Evolutionary conservation across 2,797 vertebrate species (phyloP).

Genomic region (Acanthornis magna): DNA sequence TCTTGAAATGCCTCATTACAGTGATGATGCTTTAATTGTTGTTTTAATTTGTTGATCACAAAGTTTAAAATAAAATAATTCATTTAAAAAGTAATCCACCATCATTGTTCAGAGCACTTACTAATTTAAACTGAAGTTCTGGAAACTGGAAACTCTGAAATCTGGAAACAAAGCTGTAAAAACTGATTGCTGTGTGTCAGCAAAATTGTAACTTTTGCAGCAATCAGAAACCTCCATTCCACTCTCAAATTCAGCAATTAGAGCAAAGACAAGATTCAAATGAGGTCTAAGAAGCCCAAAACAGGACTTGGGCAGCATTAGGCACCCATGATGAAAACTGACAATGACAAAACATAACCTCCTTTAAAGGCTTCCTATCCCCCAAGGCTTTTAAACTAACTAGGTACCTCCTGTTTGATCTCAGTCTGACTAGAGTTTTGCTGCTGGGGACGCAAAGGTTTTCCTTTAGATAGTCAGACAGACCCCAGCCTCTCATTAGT

Average conservation of each 20-base stretch:
- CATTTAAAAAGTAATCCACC: neutral
- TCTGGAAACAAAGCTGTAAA: neutral
- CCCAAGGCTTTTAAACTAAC: slow-evolving; percentile 42
- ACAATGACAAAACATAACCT: slow-evolving; percentile 14
- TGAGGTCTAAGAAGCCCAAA: neutral
- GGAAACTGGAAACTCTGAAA: neutral
- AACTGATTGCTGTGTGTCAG: neutral
- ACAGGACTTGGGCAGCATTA: neutral
- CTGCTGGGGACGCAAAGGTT: slow-evolving; percentile 19
- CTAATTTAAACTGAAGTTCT: neutral
- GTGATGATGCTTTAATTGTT: neutral
- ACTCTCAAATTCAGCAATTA: neutral
- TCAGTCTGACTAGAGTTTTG: neutral
- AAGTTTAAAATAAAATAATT: neutral
- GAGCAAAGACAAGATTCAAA: neutral
- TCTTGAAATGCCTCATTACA: neutral
- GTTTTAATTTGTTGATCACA: neutral
- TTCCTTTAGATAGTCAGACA: neutral
- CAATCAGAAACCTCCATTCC: neutral
- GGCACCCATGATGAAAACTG: neutral
- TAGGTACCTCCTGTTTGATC: slow-evolving; percentile 43
- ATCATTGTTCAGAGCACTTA: neutral
- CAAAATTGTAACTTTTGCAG: neutral
- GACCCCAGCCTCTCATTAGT: slow-evolving; percentile 29
- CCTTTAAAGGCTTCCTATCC: slow-evolving; percentile 1